Conservation (phyloP, 2,113 vertebrate species). For the zebrafish (Danio rerio) region DNA sequence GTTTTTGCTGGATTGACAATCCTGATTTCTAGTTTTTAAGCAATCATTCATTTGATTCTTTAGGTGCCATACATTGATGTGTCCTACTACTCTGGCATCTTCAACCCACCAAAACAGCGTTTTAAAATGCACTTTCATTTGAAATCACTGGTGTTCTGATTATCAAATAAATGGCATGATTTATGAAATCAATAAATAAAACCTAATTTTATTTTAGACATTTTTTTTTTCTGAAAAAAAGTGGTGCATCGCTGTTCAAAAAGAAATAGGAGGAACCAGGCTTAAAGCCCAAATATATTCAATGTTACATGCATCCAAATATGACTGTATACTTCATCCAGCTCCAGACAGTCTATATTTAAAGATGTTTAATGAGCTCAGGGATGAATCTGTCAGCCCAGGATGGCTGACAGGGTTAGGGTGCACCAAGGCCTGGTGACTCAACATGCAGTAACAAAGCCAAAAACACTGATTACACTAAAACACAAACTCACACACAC, state of each 20-base stretch:
- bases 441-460: constrained; percentile 61
- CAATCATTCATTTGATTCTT: no score
- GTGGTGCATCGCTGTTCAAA: neutral
- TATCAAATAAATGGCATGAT: no score
- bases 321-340: neutral
- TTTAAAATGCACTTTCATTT: no score
- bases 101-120: no score
- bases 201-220: no score
- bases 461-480: neutral
- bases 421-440: constrained; percentile 56
- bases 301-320: constrained; percentile 23
- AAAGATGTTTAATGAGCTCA: constrained; percentile 58
- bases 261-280: constrained; percentile 21
- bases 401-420: constrained; percentile 60
- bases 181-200: no score
- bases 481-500: constrained; percentile 13
- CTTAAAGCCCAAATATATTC: constrained; percentile 36
- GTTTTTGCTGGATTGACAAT: no score
- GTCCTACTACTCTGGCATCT: no score
- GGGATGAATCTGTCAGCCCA: constrained; percentile 43
- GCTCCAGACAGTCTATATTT: constrained; percentile 59
- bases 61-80: no score
- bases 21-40: no score
- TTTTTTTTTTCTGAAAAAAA: no score
- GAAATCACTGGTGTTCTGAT: no score